Percentiles rank a stretch among this genome's conserved stretches.
Evolutionary conservation across 2,113 vertebrate species (phyloP).

Genomic region (Excalfactoria chinensis): DNA sequence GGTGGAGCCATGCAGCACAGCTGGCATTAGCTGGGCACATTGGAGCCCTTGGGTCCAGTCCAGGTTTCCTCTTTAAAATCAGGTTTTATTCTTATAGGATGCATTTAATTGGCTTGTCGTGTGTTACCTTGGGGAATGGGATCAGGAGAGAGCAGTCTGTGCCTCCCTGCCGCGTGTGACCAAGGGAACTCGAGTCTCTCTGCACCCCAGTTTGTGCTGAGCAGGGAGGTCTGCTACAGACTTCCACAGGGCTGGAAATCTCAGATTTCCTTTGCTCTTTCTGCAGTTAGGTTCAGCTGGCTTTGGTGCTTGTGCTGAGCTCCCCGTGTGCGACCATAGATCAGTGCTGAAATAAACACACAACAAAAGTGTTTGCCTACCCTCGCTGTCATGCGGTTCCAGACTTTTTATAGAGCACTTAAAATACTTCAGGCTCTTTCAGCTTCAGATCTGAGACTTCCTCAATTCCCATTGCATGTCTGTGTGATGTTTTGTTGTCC

Average conservation of each 20-base stretch:
- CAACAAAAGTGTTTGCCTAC: not conserved
- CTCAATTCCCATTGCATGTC: not conserved
- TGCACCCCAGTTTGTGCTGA: not conserved
- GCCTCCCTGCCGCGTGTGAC: fast-evolving
- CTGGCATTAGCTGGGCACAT: not conserved
- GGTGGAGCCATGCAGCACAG: not conserved
- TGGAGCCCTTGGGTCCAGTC: not conserved
- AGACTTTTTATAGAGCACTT: not conserved
- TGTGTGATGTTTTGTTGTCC: not conserved
- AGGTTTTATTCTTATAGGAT: not conserved
- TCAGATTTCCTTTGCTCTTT: not conserved
- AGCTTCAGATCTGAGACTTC: not conserved
- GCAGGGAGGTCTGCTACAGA: not conserved
- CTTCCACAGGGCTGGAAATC: not conserved
- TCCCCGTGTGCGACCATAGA: not conserved
- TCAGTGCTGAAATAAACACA: not conserved
- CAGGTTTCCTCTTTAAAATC: constrained; percentile 6
- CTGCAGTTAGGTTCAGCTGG: not conserved
- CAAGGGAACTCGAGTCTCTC: fast-evolving
- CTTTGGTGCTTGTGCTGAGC: not conserved
- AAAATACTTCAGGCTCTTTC: not conserved
- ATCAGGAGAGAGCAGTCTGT: not conserved
- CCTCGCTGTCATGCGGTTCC: not conserved
- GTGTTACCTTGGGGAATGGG: not conserved
- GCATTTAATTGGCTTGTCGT: not conserved